Base-by-base conservation (phyloP, 2,113 vertebrate species). In the Protomyctophum bolini region DNA sequence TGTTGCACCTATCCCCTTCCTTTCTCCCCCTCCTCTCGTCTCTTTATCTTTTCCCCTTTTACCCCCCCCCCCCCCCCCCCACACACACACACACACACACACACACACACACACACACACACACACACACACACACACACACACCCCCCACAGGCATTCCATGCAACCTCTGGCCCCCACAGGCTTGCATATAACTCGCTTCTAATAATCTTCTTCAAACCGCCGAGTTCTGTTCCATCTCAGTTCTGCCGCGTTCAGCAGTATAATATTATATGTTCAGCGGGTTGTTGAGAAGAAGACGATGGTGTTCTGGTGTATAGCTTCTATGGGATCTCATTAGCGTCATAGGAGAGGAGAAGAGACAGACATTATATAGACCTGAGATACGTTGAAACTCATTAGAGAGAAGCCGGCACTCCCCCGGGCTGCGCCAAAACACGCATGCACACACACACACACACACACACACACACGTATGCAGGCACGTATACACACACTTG, bases 321-420 rank as follows among this genome's bases (percentile, higher is more conserved):
- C 76, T 86, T 81, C 77, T 77, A 52, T 80, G 66, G 70, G 78
- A 72, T 80, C 73, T 86, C 75, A 88, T 84, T 83, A 81, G 73
- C 66, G 81, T 81, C 68, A 78, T 65, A 15, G 11, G 21, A 63
- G 51, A 69, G 58, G 51, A 69, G 58, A 72, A 70, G 76, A 77
- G 69, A 77, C 73, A 61, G 73, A 85, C 75, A 82, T 82, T 21
- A 21, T 21, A 21, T 86, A 86, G 71, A 82, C 68, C 72, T 61
- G 81, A 80, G 68, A 72, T 72, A 72, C 2, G 21, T 59, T 73
- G 63, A 73, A 82, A 87, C 81, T 88, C 83, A 84, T 88, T 86
- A 87, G 65, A 83, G 79, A 52, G 59, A 33, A 72, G 63, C 50
- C 61, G 11, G 28, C 62, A 47, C 52, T 80, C 76, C 62, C 76